These are phyloP conservation scores for Heterotilapia buettikoferi DNA, from an alignment of 2,113 vertebrate species.

Conservation along the genomic window DNA sequence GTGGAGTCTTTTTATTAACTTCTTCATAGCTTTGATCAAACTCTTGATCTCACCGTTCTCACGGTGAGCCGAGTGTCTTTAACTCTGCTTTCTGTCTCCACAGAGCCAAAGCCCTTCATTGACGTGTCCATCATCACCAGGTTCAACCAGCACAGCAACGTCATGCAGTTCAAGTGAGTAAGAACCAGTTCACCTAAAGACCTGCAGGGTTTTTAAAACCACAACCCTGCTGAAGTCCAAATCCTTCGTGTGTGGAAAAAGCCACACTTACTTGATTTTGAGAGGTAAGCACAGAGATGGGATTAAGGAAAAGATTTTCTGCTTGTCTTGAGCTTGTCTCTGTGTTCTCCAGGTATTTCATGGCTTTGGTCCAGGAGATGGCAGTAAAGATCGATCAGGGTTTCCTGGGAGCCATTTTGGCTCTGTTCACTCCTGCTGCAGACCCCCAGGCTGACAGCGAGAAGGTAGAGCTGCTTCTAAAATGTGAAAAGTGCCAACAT, in stretches of 20 bases:
- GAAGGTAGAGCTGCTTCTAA: conserved; percentile 71
- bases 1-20: conserved; percentile 53
- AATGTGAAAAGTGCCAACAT: background rate
- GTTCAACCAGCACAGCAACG: conserved; percentile 92
- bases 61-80: background rate
- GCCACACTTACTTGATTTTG: background rate
- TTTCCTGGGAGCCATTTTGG: conserved; percentile 81
- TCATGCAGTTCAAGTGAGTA: conserved; percentile 92
- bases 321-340: background rate
- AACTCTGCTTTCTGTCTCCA: background rate
- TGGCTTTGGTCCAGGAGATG: conserved; percentile 98
- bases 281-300: background rate
- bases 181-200: background rate
- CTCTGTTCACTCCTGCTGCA: conserved; percentile 78
- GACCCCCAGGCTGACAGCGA: conserved; percentile 73
- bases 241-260: background rate
- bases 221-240: background rate
- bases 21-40: background rate
- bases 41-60: accelerated
- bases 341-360: conserved; percentile 83
- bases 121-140: conserved; percentile 93
- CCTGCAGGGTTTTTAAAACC: background rate
- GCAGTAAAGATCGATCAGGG: conserved; percentile 93
- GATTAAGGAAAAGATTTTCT: background rate
- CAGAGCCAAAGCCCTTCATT: conserved; percentile 94